These are phyloP conservation scores for Podarcis lilfordi DNA, from an alignment of 2,797 vertebrate species.

Conservation along the genomic window DNA sequence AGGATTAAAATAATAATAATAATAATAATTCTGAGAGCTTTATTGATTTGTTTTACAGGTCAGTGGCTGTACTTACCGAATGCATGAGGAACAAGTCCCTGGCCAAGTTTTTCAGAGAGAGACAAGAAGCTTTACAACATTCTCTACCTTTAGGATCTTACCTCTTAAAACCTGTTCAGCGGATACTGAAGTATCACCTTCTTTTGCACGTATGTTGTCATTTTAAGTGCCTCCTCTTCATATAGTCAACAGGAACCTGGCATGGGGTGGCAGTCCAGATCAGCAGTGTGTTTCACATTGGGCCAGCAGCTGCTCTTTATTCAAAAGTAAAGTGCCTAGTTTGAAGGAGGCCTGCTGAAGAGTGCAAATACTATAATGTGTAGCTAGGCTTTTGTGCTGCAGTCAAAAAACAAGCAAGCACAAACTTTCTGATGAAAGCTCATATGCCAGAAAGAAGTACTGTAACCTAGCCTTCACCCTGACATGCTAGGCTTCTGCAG, in stretches of 20 bases:
- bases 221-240: not conserved
- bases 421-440: not conserved
- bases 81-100: conserved; percentile 96
- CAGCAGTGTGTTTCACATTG: too few species aligned
- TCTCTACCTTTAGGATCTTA: conserved; percentile 96
- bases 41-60: conserved; percentile 79
- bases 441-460: not conserved
- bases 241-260: not conserved
- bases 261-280: not conserved
- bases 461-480: not conserved
- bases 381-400: not conserved
- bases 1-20: not conserved
- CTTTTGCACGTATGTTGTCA: conserved; percentile 88
- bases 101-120: conserved; percentile 95
- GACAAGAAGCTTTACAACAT: conserved; percentile 93
- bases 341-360: not conserved
- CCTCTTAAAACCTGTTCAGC: conserved; percentile 97
- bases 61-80: conserved; percentile 93
- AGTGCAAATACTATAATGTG: not conserved
- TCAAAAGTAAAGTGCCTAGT: not conserved
- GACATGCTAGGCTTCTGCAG: not conserved
- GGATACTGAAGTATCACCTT: conserved; percentile 98
- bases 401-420: not conserved
- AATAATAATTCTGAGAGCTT: not conserved
- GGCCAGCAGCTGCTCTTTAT: not conserved